Percentiles rank a stretch among this genome's conserved stretches.
Conservation (phyloP, 2,797 vertebrate genomes). For the Melanotaenia maccullochi region DNA sequence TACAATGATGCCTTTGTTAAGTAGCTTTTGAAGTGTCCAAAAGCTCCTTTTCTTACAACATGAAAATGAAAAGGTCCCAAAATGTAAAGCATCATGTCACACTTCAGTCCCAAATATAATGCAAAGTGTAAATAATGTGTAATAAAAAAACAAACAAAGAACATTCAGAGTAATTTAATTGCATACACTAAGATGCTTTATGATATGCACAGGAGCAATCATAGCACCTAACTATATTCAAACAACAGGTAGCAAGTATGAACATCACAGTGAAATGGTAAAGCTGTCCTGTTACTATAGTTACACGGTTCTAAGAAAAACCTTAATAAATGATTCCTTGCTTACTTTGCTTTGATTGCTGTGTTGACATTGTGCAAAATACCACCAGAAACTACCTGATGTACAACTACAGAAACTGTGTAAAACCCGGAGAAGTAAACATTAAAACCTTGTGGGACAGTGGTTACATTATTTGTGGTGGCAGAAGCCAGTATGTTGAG, state of each 20-base stretch:
- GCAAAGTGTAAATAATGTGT: constrained; percentile 11
- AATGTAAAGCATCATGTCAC: not conserved
- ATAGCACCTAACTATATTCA: constrained; percentile 31
- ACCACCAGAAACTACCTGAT: constrained; percentile 34
- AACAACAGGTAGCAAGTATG: constrained; percentile 38
- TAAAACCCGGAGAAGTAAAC: constrained; percentile 49
- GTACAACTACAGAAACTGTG: constrained; percentile 25
- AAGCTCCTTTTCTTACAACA: not conserved
- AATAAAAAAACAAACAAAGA: constrained; percentile 11
- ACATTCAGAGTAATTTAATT: constrained; percentile 18
- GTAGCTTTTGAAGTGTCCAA: constrained; percentile 9
- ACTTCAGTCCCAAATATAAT: not conserved
- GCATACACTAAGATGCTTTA: constrained; percentile 6
- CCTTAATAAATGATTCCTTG: constrained; percentile 54
- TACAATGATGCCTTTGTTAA: not conserved
- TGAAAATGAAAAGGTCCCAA: not conserved
- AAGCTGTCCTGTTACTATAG: constrained; percentile 75
- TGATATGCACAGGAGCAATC: constrained; percentile 27
- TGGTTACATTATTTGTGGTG: constrained; percentile 30
- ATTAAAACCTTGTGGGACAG: constrained; percentile 16
- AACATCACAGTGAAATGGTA: constrained; percentile 52
- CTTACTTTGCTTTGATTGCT: constrained; percentile 56
- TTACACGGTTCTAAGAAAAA: constrained; percentile 72
- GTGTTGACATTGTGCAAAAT: constrained; percentile 51
- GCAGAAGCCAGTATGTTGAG: constrained; percentile 19